Evolutionary conservation across 92 coral and sea anemone species (phyloP).

Genomic region (Metridium senile): DNA sequence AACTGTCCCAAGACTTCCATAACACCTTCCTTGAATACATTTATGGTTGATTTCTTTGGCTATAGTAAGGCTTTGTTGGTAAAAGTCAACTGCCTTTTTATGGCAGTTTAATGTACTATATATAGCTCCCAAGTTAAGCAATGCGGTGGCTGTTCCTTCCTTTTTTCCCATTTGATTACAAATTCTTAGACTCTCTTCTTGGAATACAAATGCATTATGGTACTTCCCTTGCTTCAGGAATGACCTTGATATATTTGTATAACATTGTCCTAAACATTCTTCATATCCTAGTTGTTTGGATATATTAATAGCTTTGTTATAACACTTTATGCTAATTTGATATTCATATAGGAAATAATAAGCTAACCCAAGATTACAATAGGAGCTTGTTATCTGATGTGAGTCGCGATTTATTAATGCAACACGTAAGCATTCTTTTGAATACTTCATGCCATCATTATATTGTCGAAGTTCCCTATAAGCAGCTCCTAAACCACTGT

Average conservation of each 20-base stretch:
- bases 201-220: neutral
- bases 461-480: neutral
- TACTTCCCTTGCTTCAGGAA: neutral
- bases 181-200: neutral
- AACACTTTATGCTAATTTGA: neutral
- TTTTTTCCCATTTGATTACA: constrained; percentile 4
- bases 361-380: neutral
- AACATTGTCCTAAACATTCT: neutral
- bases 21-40: neutral
- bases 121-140: neutral
- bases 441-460: neutral
- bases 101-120: neutral
- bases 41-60: constrained; percentile 8
- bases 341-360: neutral
- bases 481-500: neutral
- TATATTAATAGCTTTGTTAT: neutral
- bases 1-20: neutral
- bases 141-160: neutral
- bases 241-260: neutral
- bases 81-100: neutral
- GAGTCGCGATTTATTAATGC: neutral
- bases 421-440: neutral
- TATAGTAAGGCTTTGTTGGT: neutral
- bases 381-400: neutral
- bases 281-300: neutral